Percentiles rank a stretch among this genome's conserved stretches.
These are phyloP conservation scores for Rhabdomys pumilio DNA, from an alignment of 2,797 vertebrate species.

Conservation along the genomic window DNA sequence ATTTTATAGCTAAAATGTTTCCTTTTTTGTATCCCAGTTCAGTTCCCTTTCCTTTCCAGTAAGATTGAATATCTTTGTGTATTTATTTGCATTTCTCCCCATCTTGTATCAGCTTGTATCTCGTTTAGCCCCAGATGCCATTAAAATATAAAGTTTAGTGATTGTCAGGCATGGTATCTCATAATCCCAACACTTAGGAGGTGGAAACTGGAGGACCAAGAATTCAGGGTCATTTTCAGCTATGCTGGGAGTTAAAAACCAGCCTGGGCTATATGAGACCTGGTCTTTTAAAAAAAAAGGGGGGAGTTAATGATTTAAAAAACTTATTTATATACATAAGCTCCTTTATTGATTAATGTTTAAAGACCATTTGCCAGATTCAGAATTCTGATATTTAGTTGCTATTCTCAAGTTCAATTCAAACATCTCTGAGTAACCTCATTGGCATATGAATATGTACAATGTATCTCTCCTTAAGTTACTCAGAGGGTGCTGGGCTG, in stretches of 20 bases:
- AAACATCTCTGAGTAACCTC: background rate
- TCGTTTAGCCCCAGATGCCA: slow-evolving; percentile 20
- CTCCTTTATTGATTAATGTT: slow-evolving; percentile 54
- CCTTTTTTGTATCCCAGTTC: slow-evolving; percentile 70
- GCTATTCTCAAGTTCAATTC: background rate
- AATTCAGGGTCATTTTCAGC: background rate
- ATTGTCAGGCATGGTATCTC: background rate
- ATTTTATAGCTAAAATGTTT: slow-evolving; percentile 64
- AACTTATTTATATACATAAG: background rate
- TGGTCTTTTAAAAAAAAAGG: background rate
- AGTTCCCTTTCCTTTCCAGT: slow-evolving; percentile 69
- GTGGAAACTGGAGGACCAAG: background rate
- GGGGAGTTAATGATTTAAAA: background rate
- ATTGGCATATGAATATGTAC: background rate
- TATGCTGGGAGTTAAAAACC: background rate
- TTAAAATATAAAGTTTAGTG: slow-evolving; percentile 8
- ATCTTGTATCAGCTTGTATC: slow-evolving; percentile 10
- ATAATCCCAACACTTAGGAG: background rate
- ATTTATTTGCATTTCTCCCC: slow-evolving; percentile 52
- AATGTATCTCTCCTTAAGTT: background rate
- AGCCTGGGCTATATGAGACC: background rate
- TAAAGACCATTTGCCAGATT: slow-evolving; percentile 43
- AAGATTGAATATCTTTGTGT: slow-evolving; percentile 72
- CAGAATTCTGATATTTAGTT: slow-evolving; percentile 57
- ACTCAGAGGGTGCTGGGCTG: background rate